Conservation (phyloP, 2,113 vertebrate species). For the Chunga burmeisteri region DNA sequence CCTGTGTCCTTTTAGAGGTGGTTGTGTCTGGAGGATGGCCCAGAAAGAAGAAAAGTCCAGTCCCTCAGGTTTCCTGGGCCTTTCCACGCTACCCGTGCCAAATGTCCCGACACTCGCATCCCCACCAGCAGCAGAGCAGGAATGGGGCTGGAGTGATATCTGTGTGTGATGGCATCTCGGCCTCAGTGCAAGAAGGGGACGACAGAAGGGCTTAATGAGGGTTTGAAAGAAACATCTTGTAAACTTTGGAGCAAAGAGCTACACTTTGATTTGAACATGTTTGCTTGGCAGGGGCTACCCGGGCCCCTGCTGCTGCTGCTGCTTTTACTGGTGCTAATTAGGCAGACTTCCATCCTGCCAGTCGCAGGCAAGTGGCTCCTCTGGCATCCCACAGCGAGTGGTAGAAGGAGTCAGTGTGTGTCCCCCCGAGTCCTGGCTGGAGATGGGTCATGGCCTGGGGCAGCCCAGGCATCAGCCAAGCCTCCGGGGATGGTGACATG, state of each 20-base stretch:
- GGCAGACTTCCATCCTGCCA: slow-evolving; percentile 29
- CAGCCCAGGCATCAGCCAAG: background rate
- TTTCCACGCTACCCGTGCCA: background rate
- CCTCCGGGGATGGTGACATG: background rate
- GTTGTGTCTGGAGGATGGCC: background rate
- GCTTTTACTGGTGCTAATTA: slow-evolving; percentile 10
- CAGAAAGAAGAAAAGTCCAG: background rate
- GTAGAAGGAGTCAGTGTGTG: too few relatives aligned
- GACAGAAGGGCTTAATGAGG: slow-evolving; percentile 32
- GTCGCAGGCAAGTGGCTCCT: background rate
- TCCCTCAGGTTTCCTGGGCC: background rate
- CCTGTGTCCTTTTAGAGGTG: background rate
- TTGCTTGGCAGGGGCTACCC: slow-evolving; percentile 28
- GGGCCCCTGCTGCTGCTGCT: slow-evolving; percentile 43
- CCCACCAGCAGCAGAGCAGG: background rate
- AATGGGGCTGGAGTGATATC: rapidly evolving
- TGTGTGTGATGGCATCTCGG: rapidly evolving
- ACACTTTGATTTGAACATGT: slow-evolving; percentile 27
- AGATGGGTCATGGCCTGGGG: background rate
- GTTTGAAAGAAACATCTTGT: slow-evolving; percentile 45
- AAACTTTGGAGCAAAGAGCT: slow-evolving; percentile 39
- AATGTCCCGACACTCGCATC: rapidly evolving
- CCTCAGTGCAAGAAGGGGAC: rapidly evolving
- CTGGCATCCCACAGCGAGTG: rapidly evolving
- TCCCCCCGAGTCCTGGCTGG: background rate